A percentile compares a stretch with the other conserved stretches of the same genome.
phyloP scores from a whole-genome alignment of 2,888 invertebrate genomes.

The Anagyrus pseudococci region DNA sequence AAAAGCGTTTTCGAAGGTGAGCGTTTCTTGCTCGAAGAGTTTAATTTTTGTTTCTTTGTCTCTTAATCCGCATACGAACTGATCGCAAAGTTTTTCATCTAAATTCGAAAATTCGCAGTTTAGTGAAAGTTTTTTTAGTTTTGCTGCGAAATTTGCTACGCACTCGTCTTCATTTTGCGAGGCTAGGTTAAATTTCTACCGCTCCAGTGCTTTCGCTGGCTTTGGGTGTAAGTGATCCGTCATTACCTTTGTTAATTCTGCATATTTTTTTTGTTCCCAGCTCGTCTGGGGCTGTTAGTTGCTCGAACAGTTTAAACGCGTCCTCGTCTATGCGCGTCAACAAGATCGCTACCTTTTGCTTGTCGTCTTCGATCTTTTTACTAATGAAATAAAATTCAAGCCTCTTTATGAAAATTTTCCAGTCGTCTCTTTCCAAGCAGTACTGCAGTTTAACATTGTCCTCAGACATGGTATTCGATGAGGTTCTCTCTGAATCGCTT shows the following conservation, averaged over 20 bases:
- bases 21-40: slow-evolving; percentile 17
- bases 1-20: slow-evolving; percentile 30
- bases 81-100: slow-evolving; percentile 37
- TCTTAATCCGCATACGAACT: slow-evolving; percentile 35
- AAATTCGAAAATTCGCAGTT: slow-evolving; percentile 37
- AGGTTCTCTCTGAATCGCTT: too few relatives aligned
- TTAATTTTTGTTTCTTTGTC: slow-evolving; percentile 30
- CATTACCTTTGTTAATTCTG: slow-evolving; percentile 32
- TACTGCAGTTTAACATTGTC: not conserved
- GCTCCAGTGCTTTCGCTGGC: slow-evolving; percentile 36
- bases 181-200: slow-evolving; percentile 36
- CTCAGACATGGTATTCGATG: not conserved
- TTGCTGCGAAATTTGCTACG: slow-evolving; percentile 32
- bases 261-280: slow-evolving; percentile 29
- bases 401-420: not conserved
- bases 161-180: slow-evolving; percentile 33
- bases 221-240: slow-evolving; percentile 33
- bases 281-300: slow-evolving; percentile 34
- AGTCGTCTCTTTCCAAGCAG: not conserved
- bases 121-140: slow-evolving; percentile 34
- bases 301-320: slow-evolving; percentile 28
- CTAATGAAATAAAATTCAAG: not conserved
- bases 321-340: slow-evolving; percentile 25
- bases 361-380: slow-evolving; percentile 22
- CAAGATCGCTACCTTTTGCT: slow-evolving; percentile 22